Conservation (phyloP, 2,113 vertebrate genomes). For the Sorex araneus region DNA sequence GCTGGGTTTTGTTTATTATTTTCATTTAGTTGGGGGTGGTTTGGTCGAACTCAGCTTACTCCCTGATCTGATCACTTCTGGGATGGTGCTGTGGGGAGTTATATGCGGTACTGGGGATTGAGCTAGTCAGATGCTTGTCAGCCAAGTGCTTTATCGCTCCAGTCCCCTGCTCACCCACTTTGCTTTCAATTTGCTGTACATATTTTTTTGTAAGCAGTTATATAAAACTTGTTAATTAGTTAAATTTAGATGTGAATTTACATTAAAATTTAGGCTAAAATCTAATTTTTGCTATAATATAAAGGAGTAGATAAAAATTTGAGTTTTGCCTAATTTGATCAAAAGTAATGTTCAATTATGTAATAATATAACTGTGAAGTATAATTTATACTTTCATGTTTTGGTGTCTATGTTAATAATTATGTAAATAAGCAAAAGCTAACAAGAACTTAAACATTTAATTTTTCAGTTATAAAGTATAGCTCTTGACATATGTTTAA, state of each 20-base stretch:
- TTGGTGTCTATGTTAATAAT: background rate
- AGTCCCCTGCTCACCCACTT: too few relatives aligned
- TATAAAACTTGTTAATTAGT: background rate
- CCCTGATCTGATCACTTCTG: too few relatives aligned
- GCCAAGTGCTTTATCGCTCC: too few relatives aligned
- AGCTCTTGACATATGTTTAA: background rate
- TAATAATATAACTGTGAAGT: conserved; percentile 5
- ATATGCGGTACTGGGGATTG: too few relatives aligned
- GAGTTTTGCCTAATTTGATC: background rate
- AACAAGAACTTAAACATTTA: background rate
- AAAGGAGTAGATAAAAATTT: background rate
- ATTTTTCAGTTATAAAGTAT: conserved; percentile 24
- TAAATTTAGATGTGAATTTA: conserved; percentile 1
- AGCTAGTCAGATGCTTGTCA: too few relatives aligned
- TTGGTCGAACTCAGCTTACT: too few relatives aligned
- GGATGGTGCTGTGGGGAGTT: too few relatives aligned
- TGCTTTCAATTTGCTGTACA: background rate
- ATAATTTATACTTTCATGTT: conserved; percentile 24
- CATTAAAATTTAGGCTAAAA: background rate
- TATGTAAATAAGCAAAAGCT: background rate
- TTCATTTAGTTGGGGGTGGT: too few relatives aligned
- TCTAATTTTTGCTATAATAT: conserved; percentile 27
- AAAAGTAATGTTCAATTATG: background rate
- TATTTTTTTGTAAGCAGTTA: conserved; percentile 26
- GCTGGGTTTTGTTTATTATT: background rate